Evolutionary conservation across 2,888 invertebrate species (phyloP).

Genomic region (Augiades crinisus): DNA sequence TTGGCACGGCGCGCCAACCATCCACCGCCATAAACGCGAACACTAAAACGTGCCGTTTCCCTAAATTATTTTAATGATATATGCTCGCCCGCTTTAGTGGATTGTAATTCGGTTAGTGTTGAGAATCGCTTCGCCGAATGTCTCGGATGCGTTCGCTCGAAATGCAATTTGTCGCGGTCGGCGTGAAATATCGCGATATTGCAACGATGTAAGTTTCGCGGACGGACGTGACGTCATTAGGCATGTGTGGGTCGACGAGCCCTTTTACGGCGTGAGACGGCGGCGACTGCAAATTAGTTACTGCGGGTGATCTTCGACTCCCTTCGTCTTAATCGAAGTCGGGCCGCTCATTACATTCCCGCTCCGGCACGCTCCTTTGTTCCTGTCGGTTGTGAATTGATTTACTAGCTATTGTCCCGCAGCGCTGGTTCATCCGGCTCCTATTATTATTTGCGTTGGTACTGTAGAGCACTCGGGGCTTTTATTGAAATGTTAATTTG

Average conservation of each 20-base stretch:
- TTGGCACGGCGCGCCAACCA: conserved; percentile 44
- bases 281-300: conserved; percentile 65
- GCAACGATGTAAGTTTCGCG: conserved; percentile 36
- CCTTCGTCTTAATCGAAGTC: conserved; percentile 56
- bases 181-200: conserved; percentile 33
- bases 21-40: conserved; percentile 63
- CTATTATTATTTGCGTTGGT: conserved; percentile 48
- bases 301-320: conserved; percentile 50
- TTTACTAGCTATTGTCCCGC: conserved; percentile 66
- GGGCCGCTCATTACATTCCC: conserved; percentile 40
- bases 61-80: conserved; percentile 72
- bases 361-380: conserved; percentile 50
- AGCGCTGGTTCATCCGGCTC: conserved; percentile 35
- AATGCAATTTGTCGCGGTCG: conserved; percentile 41
- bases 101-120: conserved; percentile 59
- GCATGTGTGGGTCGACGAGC: conserved; percentile 49
- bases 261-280: conserved; percentile 51
- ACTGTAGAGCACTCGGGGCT: conserved; percentile 38
- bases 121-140: conserved; percentile 49
- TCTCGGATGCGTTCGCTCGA: conserved; percentile 39
- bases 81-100: conserved; percentile 57
- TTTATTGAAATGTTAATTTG: conserved; percentile 59
- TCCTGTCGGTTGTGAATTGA: conserved; percentile 59
- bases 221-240: conserved; percentile 48
- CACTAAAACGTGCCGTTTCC: conserved; percentile 69